These are phyloP conservation scores for Sinopyrophorus schimmeli DNA, from an alignment of 2,888 invertebrate species.

Conservation along the genomic window DNA sequence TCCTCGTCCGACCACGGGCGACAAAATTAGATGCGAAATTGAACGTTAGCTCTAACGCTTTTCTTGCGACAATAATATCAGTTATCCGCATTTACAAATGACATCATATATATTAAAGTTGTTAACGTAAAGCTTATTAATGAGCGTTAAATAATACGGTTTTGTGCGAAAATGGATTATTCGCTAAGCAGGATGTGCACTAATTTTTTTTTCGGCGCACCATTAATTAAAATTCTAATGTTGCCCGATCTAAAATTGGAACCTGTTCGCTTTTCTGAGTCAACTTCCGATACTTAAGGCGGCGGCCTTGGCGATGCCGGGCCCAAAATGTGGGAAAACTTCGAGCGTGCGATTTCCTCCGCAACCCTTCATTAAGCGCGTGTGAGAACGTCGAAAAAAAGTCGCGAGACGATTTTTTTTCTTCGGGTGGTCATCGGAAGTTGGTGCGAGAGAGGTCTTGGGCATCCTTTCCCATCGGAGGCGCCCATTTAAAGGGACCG, in stretches of 20 bases:
- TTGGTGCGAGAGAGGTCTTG: constrained; percentile 18
- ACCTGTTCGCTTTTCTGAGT: constrained; percentile 20
- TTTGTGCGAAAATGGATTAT: constrained; percentile 31
- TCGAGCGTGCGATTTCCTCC: no score
- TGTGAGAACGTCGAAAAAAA: no score
- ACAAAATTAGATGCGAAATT: constrained; percentile 2
- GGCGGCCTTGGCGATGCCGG: constrained; percentile 20
- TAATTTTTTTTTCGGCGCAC: constrained; percentile 8
- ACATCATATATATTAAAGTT: constrained; percentile 31
- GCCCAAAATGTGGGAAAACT: no score
- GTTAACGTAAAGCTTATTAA: constrained; percentile 35
- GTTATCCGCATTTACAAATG: constrained; percentile 33
- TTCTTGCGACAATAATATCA: no score
- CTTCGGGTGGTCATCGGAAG: constrained; percentile 22
- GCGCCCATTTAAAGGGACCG: not conserved
- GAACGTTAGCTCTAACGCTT: no score
- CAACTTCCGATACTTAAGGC: constrained; percentile 26
- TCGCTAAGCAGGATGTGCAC: constrained; percentile 12
- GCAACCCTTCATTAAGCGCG: no score
- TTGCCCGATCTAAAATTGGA: no score
- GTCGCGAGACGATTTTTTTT: constrained; percentile 16
- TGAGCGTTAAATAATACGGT: constrained; percentile 33
- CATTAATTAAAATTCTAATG: no score
- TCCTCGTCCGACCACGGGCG: constrained; percentile 6
- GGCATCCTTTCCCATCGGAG: constrained; percentile 27